Evolutionary conservation across 2,888 invertebrate species (phyloP).

Genomic region (Plemyria rubiginata): DNA sequence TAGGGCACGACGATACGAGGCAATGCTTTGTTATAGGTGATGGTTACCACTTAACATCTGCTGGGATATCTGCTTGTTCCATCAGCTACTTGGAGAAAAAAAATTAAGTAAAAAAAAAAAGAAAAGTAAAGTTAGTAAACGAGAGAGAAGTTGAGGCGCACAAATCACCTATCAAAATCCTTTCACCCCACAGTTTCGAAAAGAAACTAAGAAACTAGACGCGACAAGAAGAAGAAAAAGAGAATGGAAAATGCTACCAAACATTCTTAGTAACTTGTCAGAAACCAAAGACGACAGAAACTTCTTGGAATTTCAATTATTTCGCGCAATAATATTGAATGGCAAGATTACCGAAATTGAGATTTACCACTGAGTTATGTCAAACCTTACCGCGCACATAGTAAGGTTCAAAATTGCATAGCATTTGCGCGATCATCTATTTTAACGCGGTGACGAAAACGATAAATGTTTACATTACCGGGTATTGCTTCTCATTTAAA

Average conservation of each 20-base stretch:
- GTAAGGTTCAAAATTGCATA: slow-evolving; percentile 7
- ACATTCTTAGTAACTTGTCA: background rate
- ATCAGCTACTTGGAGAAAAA: no score
- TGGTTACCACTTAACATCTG: no score
- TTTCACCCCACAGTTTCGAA: no score
- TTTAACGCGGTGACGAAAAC: slow-evolving; percentile 6
- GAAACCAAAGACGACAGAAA: background rate
- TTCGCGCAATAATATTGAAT: slow-evolving; percentile 16
- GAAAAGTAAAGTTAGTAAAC: no score
- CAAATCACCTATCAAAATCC: no score
- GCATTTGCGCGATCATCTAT: background rate
- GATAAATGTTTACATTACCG: background rate
- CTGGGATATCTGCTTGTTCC: no score
- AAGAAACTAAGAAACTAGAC: no score
- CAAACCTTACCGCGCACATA: background rate
- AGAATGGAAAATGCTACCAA: background rate
- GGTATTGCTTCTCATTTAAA: slow-evolving; percentile 1
- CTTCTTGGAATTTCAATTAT: slow-evolving; percentile 14
- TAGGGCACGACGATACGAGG: no score
- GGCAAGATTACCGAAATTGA: slow-evolving; percentile 6
- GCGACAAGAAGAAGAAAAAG: background rate
- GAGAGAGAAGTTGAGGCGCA: no score
- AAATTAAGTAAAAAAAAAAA: no score
- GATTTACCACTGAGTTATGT: background rate
- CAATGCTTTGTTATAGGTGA: no score